These are phyloP conservation scores for Gandaritis pyraliata DNA, from an alignment of 2,888 invertebrate species.

Conservation along the genomic window DNA sequence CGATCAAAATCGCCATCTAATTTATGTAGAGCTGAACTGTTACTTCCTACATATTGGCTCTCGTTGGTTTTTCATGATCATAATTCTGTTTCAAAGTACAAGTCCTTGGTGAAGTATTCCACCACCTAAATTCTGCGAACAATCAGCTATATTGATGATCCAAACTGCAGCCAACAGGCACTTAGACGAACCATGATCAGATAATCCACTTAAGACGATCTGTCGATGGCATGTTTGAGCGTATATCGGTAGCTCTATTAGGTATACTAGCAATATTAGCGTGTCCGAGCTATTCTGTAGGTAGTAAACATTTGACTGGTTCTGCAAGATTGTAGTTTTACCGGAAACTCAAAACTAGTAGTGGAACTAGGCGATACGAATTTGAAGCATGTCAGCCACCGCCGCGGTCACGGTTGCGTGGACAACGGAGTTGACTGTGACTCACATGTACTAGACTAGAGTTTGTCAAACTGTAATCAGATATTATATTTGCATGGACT, in stretches of 20 bases:
- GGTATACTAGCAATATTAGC: constrained; percentile 6
- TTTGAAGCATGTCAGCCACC: constrained; percentile 40
- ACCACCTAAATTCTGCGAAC: constrained; percentile 12
- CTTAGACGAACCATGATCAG: constrained; percentile 15
- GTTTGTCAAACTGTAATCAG: constrained; percentile 34
- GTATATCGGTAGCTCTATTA: constrained; percentile 2
- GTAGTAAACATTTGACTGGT: background rate
- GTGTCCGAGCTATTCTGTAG: constrained; percentile 5
- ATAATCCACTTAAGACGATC: constrained; percentile 31
- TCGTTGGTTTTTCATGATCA: no score
- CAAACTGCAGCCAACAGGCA: constrained; percentile 26
- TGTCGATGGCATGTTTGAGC: constrained; percentile 9
- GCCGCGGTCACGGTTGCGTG: constrained; percentile 52
- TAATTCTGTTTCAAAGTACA: no score
- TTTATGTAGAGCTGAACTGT: no score
- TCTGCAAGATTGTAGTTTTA: background rate
- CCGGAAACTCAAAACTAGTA: constrained; percentile 16
- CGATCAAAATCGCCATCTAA: no score
- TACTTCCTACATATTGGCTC: no score
- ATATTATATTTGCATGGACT: constrained; percentile 15
- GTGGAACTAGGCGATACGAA: constrained; percentile 21
- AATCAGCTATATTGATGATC: constrained; percentile 23
- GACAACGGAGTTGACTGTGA: constrained; percentile 53
- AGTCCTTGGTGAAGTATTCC: no score
- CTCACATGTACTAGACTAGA: constrained; percentile 43